Conservation (phyloP, 2,888 invertebrate genomes). For the Drosophila birchii region DNA sequence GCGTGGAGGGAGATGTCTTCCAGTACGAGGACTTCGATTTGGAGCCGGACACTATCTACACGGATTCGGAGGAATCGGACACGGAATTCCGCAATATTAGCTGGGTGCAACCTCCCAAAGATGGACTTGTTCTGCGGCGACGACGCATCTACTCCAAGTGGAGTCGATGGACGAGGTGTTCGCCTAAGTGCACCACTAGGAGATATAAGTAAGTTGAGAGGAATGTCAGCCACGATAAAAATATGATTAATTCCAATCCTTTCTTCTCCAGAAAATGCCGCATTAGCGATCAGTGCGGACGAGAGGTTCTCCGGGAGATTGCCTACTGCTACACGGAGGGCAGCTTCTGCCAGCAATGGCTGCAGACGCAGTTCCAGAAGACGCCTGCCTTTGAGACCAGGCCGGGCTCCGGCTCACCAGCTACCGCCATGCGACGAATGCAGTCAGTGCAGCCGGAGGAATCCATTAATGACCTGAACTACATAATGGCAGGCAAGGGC, state of each 20-base stretch:
- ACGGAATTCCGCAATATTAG: conserved; percentile 66
- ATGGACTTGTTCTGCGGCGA: conserved; percentile 73
- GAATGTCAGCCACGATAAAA: neutral
- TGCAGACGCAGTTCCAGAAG: conserved; percentile 84
- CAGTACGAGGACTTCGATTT: conserved; percentile 83
- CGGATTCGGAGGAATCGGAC: conserved; percentile 72
- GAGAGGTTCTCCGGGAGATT: conserved; percentile 91
- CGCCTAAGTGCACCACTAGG: conserved; percentile 91
- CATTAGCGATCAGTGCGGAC: conserved; percentile 90
- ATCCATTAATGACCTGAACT: conserved; percentile 81
- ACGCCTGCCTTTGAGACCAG: conserved; percentile 79
- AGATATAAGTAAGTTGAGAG: conserved; percentile 87
- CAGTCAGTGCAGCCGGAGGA: conserved; percentile 48
- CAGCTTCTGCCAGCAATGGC: conserved; percentile 92
- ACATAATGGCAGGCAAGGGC: conserved; percentile 83
- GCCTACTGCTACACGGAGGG: conserved; percentile 94
- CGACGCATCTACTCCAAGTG: conserved; percentile 89
- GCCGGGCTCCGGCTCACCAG: conserved; percentile 46
- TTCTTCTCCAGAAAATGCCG: conserved; percentile 88
- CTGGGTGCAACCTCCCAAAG: conserved; percentile 61
- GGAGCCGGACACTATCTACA: conserved; percentile 63
- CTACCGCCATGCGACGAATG: conserved; percentile 73
- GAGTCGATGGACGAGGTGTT: conserved; percentile 94
- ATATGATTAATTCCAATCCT: neutral
- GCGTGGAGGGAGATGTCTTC: conserved; percentile 76